Evolutionary conservation across 2,113 vertebrate species (phyloP), one percentile per base, ranked within the genome.

Genomic region (Siniperca chuatsi): DNA sequence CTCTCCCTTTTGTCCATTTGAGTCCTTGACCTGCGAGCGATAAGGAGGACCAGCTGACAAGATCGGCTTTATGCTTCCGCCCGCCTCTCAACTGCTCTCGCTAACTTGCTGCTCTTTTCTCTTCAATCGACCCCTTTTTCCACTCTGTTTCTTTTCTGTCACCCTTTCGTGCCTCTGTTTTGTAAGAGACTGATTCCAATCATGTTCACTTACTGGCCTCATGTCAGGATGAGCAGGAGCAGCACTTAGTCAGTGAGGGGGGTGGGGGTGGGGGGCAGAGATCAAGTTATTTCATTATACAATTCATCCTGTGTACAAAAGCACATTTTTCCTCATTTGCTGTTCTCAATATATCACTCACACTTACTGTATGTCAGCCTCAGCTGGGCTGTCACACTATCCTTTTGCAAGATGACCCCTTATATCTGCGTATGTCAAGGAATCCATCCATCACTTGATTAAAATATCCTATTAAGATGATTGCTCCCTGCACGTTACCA

Each of bases 1-100:
- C 44, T 54, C 60, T 62, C 64, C 44, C 37, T 52, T 76, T 71
- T 67, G 52, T 74, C 52, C 50, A 52, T 57, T 64, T 42, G 69
- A 42, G 33, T 55, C 65, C n/a, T 29, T 83, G 83, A 84, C 75
- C 71, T 61, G 46, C 2, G 25, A 66, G 78, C 3, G 35, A 83
- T 85, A 69, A 85, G 64, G 52, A 82, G 18, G 35, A 46, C 62
- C 74, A 40, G 79, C 72, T 82, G 85, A 79, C 89, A 67, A 81
- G 52, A 75, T 54, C 75, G 12, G 23, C 80, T 71, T 61, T 13
- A 12, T 62, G 35, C 58, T 54, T 16, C 62, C 9, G 44, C n/a
- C 68, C 9, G 44, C n/a, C 68, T 46, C 37, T 72, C 80, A 18
- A 5, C 40, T 15, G 20, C 76, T 73, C 15, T 69, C 1, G 6